These are phyloP conservation scores for Mercenaria mercenaria DNA, from an alignment of 1,140 invertebrate genomes.

Conservation along the genomic window DNA sequence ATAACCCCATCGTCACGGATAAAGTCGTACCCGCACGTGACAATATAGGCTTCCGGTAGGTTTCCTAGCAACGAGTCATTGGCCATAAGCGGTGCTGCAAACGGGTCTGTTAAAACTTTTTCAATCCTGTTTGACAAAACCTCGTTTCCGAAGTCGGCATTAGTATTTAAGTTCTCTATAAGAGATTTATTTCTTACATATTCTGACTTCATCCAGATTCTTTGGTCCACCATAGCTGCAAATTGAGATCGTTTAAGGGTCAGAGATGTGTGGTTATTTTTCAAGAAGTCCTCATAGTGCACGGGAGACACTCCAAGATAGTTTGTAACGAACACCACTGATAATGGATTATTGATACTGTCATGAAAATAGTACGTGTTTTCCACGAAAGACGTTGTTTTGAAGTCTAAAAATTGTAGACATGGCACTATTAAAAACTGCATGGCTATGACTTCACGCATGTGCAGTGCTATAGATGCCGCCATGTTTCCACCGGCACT, in stretches of 20 bases:
- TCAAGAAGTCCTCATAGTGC: constrained; percentile 63
- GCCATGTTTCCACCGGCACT: constrained; percentile 76
- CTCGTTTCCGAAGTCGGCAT: constrained; percentile 63
- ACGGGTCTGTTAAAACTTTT: constrained; percentile 69
- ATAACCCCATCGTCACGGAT: constrained; percentile 79
- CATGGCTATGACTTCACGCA: constrained; percentile 67
- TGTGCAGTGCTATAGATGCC: constrained; percentile 65
- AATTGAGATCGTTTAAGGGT: constrained; percentile 70
- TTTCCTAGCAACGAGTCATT: constrained; percentile 68
- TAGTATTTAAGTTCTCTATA: constrained; percentile 47
- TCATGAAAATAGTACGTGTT: constrained; percentile 69
- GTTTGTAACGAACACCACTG: constrained; percentile 67
- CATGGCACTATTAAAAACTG: constrained; percentile 80
- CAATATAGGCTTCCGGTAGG: constrained; percentile 73
- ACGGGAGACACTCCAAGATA: constrained; percentile 66
- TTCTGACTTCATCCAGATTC: constrained; percentile 63
- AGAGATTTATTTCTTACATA: constrained; percentile 65
- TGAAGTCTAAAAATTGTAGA: constrained; percentile 78
- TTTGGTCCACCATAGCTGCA: constrained; percentile 59
- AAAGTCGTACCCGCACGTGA: constrained; percentile 77
- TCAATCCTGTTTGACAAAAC: constrained; percentile 69
- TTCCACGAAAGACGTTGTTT: constrained; percentile 76
- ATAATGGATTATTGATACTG: constrained; percentile 66
- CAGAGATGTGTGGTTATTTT: constrained; percentile 75
- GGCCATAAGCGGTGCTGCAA: constrained; percentile 74